phyloP scores from a whole-genome alignment of 2,888 invertebrate species.

The Nycteola revayana region DNA sequence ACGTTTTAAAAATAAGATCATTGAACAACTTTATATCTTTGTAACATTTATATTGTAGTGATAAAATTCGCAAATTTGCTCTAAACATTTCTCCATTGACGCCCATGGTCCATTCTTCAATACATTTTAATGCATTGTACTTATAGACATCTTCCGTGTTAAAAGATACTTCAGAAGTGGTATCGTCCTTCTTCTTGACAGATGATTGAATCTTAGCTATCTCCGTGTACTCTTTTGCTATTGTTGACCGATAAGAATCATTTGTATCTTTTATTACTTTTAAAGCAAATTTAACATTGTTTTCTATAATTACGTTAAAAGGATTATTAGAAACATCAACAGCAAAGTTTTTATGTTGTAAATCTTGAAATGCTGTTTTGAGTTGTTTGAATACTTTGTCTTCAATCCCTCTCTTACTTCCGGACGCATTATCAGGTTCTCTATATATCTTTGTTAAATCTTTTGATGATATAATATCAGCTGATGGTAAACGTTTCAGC shows the following conservation, averaged over 20 bases:
- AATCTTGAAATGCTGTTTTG: constrained; percentile 56
- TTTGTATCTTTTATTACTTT: constrained; percentile 61
- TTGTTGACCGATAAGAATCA: constrained; percentile 53
- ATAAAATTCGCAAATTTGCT: constrained; percentile 62
- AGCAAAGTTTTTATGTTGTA: constrained; percentile 58
- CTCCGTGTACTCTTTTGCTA: constrained; percentile 63
- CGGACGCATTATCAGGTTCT: constrained; percentile 56
- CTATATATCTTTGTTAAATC: constrained; percentile 61
- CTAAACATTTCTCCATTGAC: constrained; percentile 81
- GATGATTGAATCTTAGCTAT: constrained; percentile 53
- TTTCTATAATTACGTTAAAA: constrained; percentile 64
- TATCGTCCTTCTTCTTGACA: constrained; percentile 59
- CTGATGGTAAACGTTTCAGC: constrained; percentile 61
- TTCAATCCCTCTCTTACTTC: constrained; percentile 57
- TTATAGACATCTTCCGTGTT: constrained; percentile 61
- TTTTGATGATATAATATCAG: constrained; percentile 58
- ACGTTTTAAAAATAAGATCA: constrained; percentile 63
- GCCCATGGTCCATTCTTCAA: constrained; percentile 83
- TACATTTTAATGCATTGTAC: constrained; percentile 61
- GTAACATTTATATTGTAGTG: constrained; percentile 60
- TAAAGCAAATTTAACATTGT: constrained; percentile 62
- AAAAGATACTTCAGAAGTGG: constrained; percentile 44
- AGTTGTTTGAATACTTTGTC: constrained; percentile 64
- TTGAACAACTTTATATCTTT: constrained; percentile 69
- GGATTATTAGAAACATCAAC: constrained; percentile 71